Base-by-base conservation (phyloP, 2,888 invertebrate genomes). In the Tethea ocularis region DNA sequence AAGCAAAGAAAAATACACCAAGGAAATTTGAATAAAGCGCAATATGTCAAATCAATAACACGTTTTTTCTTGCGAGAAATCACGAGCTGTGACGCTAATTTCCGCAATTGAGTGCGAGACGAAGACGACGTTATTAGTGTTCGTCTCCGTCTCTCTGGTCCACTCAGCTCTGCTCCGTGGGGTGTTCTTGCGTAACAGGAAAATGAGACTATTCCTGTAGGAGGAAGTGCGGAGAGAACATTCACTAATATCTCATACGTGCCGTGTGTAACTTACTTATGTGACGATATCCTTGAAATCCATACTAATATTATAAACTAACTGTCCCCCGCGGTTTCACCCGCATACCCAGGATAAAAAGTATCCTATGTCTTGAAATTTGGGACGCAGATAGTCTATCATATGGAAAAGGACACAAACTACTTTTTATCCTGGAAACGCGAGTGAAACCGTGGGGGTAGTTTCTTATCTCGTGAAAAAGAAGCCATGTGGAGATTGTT, bases 241-340 rank as follows among this genome's bases (percentile, higher is more conserved):
- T 36, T 38, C 13, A n/a, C n/a, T 38, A n/a, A 38, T 38, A 7
- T 7, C n/a, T 38, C 6, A 38, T 38, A 38, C 38, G n/a, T 26
- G 13, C 1, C 61, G 57, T 52, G 58, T 59, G 46, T 63, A 62
- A 60, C 61, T 55, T 55, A 60, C 15, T 38, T 60, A 54, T 57
- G 38, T 61, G 10, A 29, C 29, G 8, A 29, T 8, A 29, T 29
- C 8, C 4, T 29, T 29, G 8, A 7, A 29, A 29, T 29, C 26
- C 6, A 26, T 2, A 26, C n/a, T 24, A 26, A 6, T 26, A 26
- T 26, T 26, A 26, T 3, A 3, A 26, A 26, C 26, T 26, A 26
- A 26, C 3, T n/a, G n/a, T n/a, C n/a, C n/a, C n/a, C n/a, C n/a
- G n/a, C n/a, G n/a, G n/a, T n/a, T n/a, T n/a, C n/a, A n/a, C n/a